Percentiles rank a stretch among this genome's conserved stretches.
Evolutionary conservation across 2,113 vertebrate genomes (phyloP).

Genomic region (Odontesthes bonariensis): DNA sequence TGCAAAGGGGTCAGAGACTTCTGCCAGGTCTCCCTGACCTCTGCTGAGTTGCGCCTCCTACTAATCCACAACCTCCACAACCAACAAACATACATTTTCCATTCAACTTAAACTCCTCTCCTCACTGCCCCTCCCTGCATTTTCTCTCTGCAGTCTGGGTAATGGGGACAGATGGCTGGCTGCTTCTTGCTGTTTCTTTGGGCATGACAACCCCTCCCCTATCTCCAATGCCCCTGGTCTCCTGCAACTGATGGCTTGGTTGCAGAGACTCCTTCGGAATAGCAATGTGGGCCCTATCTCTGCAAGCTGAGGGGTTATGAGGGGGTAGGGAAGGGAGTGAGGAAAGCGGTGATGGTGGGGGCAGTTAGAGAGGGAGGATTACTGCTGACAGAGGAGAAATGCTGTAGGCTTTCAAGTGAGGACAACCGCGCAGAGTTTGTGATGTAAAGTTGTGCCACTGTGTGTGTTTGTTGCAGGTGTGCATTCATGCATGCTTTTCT

Average conservation of each 20-base stretch:
- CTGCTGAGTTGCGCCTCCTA: constrained; percentile 8
- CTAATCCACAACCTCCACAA: constrained; percentile 15
- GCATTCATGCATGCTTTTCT: constrained; percentile 40
- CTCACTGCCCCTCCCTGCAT: constrained; percentile 23
- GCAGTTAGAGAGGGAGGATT: constrained; percentile 66
- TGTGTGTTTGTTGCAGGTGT: constrained; percentile 60
- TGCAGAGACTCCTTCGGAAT: constrained; percentile 72
- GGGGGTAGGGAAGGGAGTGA: neutral
- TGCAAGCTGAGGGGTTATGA: constrained; percentile 57
- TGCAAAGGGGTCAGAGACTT: constrained; percentile 6
- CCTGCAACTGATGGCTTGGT: constrained; percentile 71
- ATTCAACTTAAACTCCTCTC: constrained; percentile 17
- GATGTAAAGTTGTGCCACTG: constrained; percentile 50
- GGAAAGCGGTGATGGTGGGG: constrained; percentile 33
- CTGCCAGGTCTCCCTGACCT: constrained; percentile 19
- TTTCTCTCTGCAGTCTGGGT: constrained; percentile 67
- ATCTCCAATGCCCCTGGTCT: constrained; percentile 56
- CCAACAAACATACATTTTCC: constrained; percentile 9
- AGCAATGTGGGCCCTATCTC: constrained; percentile 70
- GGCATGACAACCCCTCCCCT: constrained; percentile 41
- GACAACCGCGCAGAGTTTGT: constrained; percentile 58
- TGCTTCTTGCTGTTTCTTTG: constrained; percentile 74
- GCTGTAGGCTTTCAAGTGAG: constrained; percentile 67
- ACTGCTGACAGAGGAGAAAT: constrained; percentile 80
- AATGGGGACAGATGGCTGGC: constrained; percentile 77